These are phyloP conservation scores for Halocynthia roretzi DNA, from an alignment of 23 tunicate genomes.

Conservation along the genomic window DNA sequence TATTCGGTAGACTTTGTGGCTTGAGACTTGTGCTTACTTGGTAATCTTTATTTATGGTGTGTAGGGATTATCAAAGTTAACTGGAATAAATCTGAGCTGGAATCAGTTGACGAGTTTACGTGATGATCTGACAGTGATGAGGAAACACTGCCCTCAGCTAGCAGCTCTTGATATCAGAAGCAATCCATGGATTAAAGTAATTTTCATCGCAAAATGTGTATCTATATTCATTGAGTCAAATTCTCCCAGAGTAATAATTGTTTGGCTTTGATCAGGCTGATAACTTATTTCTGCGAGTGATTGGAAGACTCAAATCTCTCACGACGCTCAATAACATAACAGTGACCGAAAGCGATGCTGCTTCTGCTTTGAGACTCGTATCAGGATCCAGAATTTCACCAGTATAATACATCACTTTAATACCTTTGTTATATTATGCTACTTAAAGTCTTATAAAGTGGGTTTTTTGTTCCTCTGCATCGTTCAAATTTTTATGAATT, in stretches of 20 bases:
- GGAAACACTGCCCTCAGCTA: conserved; percentile 69
- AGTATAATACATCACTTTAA: conserved; percentile 3
- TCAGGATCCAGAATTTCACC: conserved; percentile 77
- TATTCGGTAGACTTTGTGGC: not conserved
- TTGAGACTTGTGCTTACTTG: not conserved
- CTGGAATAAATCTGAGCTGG: conserved; percentile 72
- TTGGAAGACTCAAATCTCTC: conserved; percentile 72
- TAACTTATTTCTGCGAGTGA: conserved; percentile 74
- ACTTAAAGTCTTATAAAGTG: too few relatives aligned
- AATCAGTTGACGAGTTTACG: conserved; percentile 84
- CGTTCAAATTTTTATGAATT: too few relatives aligned
- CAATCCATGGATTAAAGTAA: conserved; percentile 91
- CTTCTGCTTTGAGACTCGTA: conserved; percentile 79
- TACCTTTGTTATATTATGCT: too few relatives aligned
- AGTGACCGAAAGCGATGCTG: conserved; percentile 78
- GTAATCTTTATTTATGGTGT: not conserved
- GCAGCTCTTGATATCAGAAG: conserved; percentile 59
- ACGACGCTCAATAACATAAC: conserved; percentile 40
- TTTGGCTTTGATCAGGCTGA: conserved; percentile 42
- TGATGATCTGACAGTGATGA: conserved; percentile 74
- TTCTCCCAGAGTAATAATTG: not conserved
- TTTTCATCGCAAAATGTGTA: not conserved
- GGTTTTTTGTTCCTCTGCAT: too few relatives aligned
- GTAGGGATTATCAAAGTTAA: conserved; percentile 76
- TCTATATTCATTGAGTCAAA: not conserved